Conservation (phyloP, 2,113 vertebrate genomes). For the Mixornis gularis region DNA sequence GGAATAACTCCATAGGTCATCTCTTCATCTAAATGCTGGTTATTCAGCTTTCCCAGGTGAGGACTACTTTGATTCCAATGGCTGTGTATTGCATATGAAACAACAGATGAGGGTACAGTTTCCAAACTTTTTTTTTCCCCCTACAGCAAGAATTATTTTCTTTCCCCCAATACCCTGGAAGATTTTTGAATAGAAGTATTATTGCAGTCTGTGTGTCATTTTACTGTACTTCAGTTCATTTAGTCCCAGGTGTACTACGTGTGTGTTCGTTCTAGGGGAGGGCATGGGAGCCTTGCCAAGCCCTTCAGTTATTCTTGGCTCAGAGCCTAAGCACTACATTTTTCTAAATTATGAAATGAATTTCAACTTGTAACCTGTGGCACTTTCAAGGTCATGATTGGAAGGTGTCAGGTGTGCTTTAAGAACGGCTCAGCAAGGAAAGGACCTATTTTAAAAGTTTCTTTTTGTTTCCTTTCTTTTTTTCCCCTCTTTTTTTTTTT, state of each 20-base stretch:
- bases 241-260: constrained; percentile 56
- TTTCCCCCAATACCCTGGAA: not conserved
- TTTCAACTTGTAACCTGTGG: constrained; percentile 67
- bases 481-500: not conserved
- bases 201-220: constrained; percentile 60
- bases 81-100: not conserved
- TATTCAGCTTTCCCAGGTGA: not conserved
- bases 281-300: constrained; percentile 52
- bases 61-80: not conserved
- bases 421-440: constrained; percentile 35
- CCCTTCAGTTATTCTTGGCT: constrained; percentile 56
- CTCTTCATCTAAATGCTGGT: not conserved
- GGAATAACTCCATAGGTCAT: not conserved
- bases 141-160: not conserved
- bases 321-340: constrained; percentile 61
- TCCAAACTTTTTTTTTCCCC: not conserved
- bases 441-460: constrained; percentile 34
- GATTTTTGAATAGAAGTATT: constrained; percentile 57
- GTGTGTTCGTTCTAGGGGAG: constrained; percentile 54
- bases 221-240: constrained; percentile 61
- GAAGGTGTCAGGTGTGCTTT: constrained; percentile 68
- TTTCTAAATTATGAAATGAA: constrained; percentile 62
- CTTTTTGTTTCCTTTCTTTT: not conserved
- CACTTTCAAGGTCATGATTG: constrained; percentile 53
- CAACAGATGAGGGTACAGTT: not conserved